Conservation (phyloP, 2,113 vertebrate genomes). For the Proteles cristata region DNA sequence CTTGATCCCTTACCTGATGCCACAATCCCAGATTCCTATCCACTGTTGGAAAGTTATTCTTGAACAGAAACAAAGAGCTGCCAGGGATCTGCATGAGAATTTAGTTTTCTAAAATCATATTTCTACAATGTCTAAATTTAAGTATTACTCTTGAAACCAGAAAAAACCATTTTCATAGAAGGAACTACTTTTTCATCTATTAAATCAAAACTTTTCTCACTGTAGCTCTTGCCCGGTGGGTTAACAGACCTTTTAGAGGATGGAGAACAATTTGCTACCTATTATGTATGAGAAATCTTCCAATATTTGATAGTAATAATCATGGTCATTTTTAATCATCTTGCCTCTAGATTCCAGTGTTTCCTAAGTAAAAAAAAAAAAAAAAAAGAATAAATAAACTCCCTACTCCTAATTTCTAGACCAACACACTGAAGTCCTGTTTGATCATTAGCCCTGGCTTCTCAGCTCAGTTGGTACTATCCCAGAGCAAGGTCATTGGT, state of each 20-base stretch:
- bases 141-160: slow-evolving; percentile 47
- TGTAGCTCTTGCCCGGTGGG: background rate
- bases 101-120: background rate
- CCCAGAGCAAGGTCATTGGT: background rate
- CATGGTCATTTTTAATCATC: background rate
- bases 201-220: slow-evolving; percentile 28
- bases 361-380: background rate
- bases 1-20: background rate
- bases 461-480: background rate
- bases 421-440: background rate
- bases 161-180: background rate
- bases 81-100: background rate
- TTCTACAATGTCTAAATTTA: slow-evolving; percentile 28
- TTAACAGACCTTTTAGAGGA: background rate
- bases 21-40: background rate
- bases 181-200: slow-evolving; percentile 30
- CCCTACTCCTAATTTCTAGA: slow-evolving; percentile 6
- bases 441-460: background rate
- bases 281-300: slow-evolving; percentile 6
- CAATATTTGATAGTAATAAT: slow-evolving; percentile 36
- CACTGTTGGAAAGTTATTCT: background rate
- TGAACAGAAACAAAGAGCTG: background rate
- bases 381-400: background rate
- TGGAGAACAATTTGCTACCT: background rate
- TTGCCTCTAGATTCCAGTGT: background rate